Conservation (phyloP, 2,113 vertebrate species). For the Motacilla alba region DNA sequence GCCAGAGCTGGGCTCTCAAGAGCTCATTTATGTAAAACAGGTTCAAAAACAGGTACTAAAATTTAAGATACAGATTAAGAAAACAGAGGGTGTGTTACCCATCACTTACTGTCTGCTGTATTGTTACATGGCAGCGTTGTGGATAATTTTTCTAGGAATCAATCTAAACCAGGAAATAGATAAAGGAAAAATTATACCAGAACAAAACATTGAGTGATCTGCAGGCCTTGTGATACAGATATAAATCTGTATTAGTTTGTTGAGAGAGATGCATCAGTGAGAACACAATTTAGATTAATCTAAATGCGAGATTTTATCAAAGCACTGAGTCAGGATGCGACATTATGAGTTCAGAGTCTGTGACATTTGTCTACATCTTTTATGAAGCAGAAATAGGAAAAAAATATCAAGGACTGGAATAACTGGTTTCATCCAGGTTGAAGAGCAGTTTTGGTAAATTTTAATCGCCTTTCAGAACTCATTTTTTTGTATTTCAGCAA, state of each 20-base stretch:
- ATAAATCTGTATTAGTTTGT: background rate
- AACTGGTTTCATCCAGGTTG: background rate
- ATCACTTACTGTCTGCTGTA: background rate
- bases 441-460: background rate
- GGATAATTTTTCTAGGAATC: background rate
- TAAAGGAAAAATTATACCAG: background rate
- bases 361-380: background rate
- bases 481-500: background rate
- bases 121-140: background rate
- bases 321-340: background rate
- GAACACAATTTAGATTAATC: background rate
- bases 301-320: constrained; percentile 22
- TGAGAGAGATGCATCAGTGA: background rate
- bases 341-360: background rate
- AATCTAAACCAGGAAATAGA: background rate
- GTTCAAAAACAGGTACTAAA: background rate
- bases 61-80: background rate
- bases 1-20: background rate
- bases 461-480: background rate
- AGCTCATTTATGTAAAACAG: background rate
- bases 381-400: background rate
- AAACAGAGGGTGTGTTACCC: background rate
- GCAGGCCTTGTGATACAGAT: background rate
- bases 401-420: background rate
- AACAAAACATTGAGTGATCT: background rate